Evolutionary conservation across 2,797 vertebrate genomes (phyloP), one percentile per base, ranked within the genome.

Genomic region (Tangara arthus): DNA sequence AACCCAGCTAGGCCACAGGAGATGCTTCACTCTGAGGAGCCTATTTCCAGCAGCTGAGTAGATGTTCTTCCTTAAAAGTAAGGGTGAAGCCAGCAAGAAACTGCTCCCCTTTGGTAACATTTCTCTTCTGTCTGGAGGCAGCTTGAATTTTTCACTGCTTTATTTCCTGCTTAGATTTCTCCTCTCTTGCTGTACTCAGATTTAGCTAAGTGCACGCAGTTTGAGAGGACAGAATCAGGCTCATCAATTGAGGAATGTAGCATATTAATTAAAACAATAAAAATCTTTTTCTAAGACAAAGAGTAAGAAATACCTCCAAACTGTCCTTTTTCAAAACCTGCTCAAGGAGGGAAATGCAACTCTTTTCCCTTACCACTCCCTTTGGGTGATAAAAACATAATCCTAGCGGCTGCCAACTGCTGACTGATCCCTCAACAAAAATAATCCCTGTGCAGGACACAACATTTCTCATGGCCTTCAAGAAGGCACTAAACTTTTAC

Each of bases 61-160:
- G 44, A 81, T 28, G 50, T 56, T 84, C 87, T 89, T 93, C 92
- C 89, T 76, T 91, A 94, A 94, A 92, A 93, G 73, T 55, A 63
- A 66, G 78, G 73, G 60, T 84, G 66, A 93, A 81, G 68, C 86
- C 56, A 93, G n/a, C 49, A 92, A 86, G 71, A 92, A 93, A 86
- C 50, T 73, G 78, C 71, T 96, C 78, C 90, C 78, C 64, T 92
- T 95, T 73, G 60, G 78, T 87, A 89, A 82, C 12, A 26, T 71
- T 75, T 79, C 65, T 88, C 80, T 82, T 76, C 78, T 57, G 64
- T 94, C 60, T 80, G 66, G n/a, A 90, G 30, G 53, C 44, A 89
- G 39, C 50, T 71, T 37, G 23, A 73, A 32, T 87, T 87, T 91
- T 83, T 90, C 63, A 66, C 56, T 47, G 49, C 37, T 92, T 85